Conservation (phyloP, 2,888 invertebrate genomes). For the Cotesia congregata region DNA sequence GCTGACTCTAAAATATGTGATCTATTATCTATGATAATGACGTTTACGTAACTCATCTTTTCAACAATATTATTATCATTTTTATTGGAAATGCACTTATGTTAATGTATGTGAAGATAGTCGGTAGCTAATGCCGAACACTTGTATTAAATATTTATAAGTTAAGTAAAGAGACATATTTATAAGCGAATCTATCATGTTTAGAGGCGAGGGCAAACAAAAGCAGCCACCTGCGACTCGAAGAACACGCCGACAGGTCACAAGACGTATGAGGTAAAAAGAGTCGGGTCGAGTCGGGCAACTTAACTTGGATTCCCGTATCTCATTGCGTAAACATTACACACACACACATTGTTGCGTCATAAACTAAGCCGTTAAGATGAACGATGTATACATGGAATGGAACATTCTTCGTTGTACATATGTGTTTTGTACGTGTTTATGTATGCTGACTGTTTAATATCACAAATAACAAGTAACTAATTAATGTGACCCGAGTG, state of each 20-base stretch:
- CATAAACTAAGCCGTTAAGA: slow-evolving; percentile 44
- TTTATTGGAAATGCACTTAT: neutral
- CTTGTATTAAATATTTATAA: slow-evolving; percentile 13
- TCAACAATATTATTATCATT: neutral
- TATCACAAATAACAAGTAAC: neutral
- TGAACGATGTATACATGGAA: neutral
- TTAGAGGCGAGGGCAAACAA: slow-evolving; percentile 1
- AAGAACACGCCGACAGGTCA: slow-evolving; percentile 4
- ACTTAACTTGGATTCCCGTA: slow-evolving; percentile 47
- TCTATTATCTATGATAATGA: neutral
- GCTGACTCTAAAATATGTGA: neutral
- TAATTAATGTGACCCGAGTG: neutral
- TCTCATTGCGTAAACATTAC: slow-evolving; percentile 55
- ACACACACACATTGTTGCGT: slow-evolving; percentile 50
- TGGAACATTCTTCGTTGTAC: too few species aligned
- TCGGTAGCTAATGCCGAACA: neutral
- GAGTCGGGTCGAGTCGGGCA: neutral
- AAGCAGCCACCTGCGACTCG: slow-evolving; percentile 30
- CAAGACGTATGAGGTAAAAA: slow-evolving; percentile 22
- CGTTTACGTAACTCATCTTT: neutral
- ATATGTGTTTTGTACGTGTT: neutral
- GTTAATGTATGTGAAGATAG: neutral
- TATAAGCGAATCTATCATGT: slow-evolving; percentile 21
- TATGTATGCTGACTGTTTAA: neutral
- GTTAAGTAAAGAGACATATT: neutral